Evolutionary conservation across 2,888 invertebrate species (phyloP).

Genomic region (Timandra comae): DNA sequence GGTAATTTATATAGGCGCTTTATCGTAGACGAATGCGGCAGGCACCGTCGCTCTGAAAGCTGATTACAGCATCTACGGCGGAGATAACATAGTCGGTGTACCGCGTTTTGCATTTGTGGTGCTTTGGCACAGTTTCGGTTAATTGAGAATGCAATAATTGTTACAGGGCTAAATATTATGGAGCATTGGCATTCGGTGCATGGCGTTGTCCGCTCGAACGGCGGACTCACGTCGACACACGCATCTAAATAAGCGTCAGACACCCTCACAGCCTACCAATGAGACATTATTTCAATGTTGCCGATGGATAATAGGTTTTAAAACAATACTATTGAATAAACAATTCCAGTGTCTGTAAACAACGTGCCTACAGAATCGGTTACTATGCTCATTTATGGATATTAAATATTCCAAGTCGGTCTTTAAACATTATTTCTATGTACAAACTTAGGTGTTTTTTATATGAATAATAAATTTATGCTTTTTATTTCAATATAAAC

Average conservation of each 20-base stretch:
- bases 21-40: constrained; percentile 33
- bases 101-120: constrained; percentile 21
- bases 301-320: constrained; percentile 45
- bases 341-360: constrained; percentile 16
- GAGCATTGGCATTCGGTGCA: constrained; percentile 55
- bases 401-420: constrained; percentile 16
- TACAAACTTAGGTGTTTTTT: constrained; percentile 13
- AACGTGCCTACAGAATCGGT: constrained; percentile 11
- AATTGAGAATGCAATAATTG: constrained; percentile 52
- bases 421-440: constrained; percentile 9
- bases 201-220: constrained; percentile 40
- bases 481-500: constrained; percentile 2
- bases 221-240: constrained; percentile 39
- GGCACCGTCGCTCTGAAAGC: constrained; percentile 27
- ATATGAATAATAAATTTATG: constrained; percentile 1
- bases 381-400: constrained; percentile 13
- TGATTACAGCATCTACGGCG: constrained; percentile 29
- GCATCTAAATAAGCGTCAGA: constrained; percentile 60
- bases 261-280: constrained; percentile 58
- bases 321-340: constrained; percentile 38
- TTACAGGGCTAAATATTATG: constrained; percentile 60
- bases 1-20: constrained; percentile 33
- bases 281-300: constrained; percentile 53
- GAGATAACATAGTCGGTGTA: constrained; percentile 29
- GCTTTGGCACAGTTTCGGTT: constrained; percentile 55